Base-by-base conservation (phyloP, 2,888 invertebrate species). In the Ormyrus thymus region DNA sequence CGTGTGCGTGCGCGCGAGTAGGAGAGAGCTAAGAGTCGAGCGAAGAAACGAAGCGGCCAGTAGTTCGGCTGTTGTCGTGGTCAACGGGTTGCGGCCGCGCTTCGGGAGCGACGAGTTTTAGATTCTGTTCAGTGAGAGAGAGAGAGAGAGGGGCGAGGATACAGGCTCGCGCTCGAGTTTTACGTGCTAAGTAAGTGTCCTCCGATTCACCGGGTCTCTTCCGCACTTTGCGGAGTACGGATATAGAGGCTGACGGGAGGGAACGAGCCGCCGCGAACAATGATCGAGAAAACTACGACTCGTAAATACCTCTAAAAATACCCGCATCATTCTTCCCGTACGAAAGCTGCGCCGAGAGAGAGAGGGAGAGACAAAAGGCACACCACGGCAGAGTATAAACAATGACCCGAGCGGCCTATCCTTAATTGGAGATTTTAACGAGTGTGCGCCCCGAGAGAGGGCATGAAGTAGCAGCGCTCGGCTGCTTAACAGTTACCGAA, bases 41-140 rank as follows among this genome's bases (percentile, higher is more conserved):
- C 4, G 65, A 51, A 64, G 8, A 50, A 9, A 48, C 64, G 50
- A 50, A 11, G 9, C 11, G 10, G 48, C 11, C 59, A 13, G 29
- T 66, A 70, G 79, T 75, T 66, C 15, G 76, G 45, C 68, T 45
- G 69, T 79, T 68, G 76, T 79, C 72, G 69, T 15, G 59, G 51
- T 45, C 66, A 75, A 7, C 45, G 46, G 55, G 29, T 29, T 29
- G 29, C n/a, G 9, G 46, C 48, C 7, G 59, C 43, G n/a, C 45
- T 55, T 58, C 59, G 45, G 15, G 45, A 45, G 13, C 15, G 64
- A 13, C 55, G 53, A n/a, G 55, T 29, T 29, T 29, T 29, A 29
- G 29, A 29, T 29, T 29, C 29, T 29, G 29, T 29, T 29, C 29
- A 29, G 29, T 29, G 29, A 29, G 29, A 29, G 29, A 1, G 29